Percentiles rank a stretch among this genome's conserved stretches.
phyloP scores from a whole-genome alignment of 2,797 vertebrate genomes.

The Phrynocephalus guinanensis region DNA sequence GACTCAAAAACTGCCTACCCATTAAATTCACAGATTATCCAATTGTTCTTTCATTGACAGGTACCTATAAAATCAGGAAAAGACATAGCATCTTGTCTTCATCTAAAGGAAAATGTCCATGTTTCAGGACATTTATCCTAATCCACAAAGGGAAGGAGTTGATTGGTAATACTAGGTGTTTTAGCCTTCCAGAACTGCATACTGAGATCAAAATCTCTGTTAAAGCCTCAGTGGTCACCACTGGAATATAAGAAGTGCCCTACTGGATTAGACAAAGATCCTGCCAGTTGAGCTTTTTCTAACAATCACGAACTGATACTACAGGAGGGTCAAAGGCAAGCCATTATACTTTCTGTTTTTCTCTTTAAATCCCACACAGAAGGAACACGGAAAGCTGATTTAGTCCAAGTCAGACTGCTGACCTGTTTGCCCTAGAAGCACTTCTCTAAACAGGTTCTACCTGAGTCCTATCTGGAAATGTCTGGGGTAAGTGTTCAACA shows the following conservation, averaged over 20 bases:
- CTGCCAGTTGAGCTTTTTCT: not conserved
- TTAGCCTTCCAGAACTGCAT: not conserved
- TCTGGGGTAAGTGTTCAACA: not conserved
- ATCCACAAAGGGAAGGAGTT: not conserved
- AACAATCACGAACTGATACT: not conserved
- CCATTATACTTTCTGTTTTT: not conserved
- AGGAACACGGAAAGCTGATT: not conserved
- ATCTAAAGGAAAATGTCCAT: not conserved
- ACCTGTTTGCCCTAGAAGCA: not conserved
- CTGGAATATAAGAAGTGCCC: not conserved
- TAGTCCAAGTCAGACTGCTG: not conserved
- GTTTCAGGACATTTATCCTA: constrained; percentile 28
- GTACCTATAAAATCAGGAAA: constrained; percentile 43
- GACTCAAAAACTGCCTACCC: constrained; percentile 44
- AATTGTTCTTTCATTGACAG: constrained; percentile 44
- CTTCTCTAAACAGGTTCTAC: not conserved
- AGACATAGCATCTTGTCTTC: not conserved
- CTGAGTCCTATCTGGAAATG: not conserved
- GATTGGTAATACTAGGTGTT: not conserved
- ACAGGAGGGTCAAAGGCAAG: not conserved
- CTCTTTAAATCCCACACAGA: not conserved
- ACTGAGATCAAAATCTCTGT: not conserved
- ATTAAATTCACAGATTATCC: constrained; percentile 59
- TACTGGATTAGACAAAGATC: not conserved
- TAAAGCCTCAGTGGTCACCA: not conserved